Base-by-base conservation (phyloP, 2,888 invertebrate species). In the Mallateleia sp. region DNA sequence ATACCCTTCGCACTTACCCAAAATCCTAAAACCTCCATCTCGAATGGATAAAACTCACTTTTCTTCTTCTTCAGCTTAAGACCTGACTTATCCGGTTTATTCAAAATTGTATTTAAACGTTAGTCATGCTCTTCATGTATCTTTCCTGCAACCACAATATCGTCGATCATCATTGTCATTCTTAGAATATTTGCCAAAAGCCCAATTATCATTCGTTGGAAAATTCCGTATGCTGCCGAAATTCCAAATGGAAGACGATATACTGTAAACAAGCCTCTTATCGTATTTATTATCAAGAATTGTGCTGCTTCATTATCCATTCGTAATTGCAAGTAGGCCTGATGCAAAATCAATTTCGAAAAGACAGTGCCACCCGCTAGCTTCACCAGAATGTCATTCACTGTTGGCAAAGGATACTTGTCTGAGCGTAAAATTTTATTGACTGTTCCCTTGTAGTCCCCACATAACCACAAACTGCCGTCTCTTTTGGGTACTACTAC, bases 211-310 rank as follows among this genome's bases (percentile, higher is more conserved):
- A 83, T 85, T 80, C 79, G 45, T 64, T 88, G 88, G 45, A 87
- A 88, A 24, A 83, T 58, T 4, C 67, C 86, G 18, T 87, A 86
- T 4, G 88, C 89, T 5, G 80, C 50, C 22, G 72, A 83, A 20
- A 91, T 82, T 7, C 92, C 90, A 79, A 92, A 91, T 79, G 90
- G 92, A 18, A 92, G 78, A 4, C 91, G 79, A 22, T 79, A 90
- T 20, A 91, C 89, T 34, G 67, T 32, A 28, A 67, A 79, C 28
- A 79, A 47, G 2, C 69, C 78, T 32, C 14, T 42, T 6, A 69
- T 34, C n/a, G 75, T 75, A 34, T 62, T 75, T 14, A 75, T 64
- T 0, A 64, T 52, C 22, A 75, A 24, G 0, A 71, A 42, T 28
- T 56, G 32, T 7, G 58, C 56, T 20, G 58, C 9, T 58, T 72